A percentile compares a stretch with the other conserved stretches of the same genome.
Conservation (phyloP, 1,140 invertebrate species). For the Philaenus spumarius region DNA sequence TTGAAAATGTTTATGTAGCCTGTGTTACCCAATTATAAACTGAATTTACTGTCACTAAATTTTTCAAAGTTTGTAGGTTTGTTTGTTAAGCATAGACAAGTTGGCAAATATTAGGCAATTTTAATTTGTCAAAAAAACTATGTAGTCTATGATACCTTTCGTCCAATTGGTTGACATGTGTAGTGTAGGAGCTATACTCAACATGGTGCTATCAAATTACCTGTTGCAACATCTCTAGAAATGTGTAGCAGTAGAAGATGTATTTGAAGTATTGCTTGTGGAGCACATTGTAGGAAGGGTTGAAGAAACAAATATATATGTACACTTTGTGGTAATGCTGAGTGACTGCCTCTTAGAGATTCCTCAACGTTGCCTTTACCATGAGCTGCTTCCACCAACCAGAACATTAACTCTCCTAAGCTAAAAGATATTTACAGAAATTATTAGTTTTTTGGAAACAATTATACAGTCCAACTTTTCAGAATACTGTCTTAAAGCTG, state of each 20-base stretch:
- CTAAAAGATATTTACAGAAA: conserved; percentile 4
- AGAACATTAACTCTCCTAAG: conserved; percentile 25
- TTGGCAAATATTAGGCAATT: too few relatives aligned
- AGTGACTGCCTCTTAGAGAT: conserved; percentile 17
- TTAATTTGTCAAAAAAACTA: too few relatives aligned
- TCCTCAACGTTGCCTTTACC: conserved; percentile 21
- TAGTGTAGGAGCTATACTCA: too few relatives aligned
- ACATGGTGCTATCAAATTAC: conserved; percentile 13
- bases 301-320: conserved; percentile 29
- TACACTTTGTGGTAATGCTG: conserved; percentile 1
- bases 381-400: conserved; percentile 25
- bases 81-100: too few relatives aligned
- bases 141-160: too few relatives aligned
- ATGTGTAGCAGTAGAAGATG: conserved; percentile 13
- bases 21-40: too few relatives aligned
- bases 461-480: too few relatives aligned
- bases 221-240: conserved; percentile 7
- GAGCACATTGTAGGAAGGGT: conserved; percentile 28
- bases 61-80: too few relatives aligned
- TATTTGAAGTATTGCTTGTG: conserved; percentile 30
- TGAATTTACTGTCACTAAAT: too few relatives aligned
- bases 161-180: too few relatives aligned
- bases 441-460: background rate
- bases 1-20: too few relatives aligned
- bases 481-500: too few relatives aligned